These are phyloP conservation scores for Hedya salicella DNA, from an alignment of 2,888 invertebrate genomes.

Conservation along the genomic window DNA sequence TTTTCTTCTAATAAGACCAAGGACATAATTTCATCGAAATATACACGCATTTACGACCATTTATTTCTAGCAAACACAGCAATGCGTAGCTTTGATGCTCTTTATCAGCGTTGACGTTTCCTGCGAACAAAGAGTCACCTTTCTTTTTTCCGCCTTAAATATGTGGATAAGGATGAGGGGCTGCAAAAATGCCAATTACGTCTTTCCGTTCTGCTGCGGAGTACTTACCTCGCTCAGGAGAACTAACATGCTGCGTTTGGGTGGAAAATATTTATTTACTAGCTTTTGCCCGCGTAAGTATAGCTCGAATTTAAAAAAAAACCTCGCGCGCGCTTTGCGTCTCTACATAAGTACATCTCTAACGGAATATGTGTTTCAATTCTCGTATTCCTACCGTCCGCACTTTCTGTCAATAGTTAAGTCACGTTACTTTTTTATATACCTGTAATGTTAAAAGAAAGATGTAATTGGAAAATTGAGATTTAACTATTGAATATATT, in stretches of 20 bases:
- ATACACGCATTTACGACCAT: background rate
- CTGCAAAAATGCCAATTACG: background rate
- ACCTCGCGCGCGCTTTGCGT: too few relatives aligned
- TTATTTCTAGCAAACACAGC: background rate
- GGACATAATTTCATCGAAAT: background rate
- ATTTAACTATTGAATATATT: too few relatives aligned
- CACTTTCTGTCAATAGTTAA: too few relatives aligned
- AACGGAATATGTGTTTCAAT: too few relatives aligned
- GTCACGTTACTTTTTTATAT: too few relatives aligned
- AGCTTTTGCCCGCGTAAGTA: too few relatives aligned
- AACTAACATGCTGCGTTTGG: background rate
- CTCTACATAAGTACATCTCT: too few relatives aligned
- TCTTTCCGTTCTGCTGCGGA: background rate
- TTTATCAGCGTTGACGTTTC: constrained; percentile 25
- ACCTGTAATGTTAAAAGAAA: too few relatives aligned
- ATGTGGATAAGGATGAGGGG: constrained; percentile 19
- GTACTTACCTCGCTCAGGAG: background rate
- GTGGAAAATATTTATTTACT: background rate
- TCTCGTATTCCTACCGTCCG: too few relatives aligned
- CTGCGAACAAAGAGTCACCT: constrained; percentile 18
- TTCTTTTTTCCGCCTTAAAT: constrained; percentile 38
- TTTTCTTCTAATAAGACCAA: background rate
- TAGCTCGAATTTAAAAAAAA: too few relatives aligned
- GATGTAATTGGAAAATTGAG: too few relatives aligned
- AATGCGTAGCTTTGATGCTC: background rate